Evolutionary conservation across 2,888 invertebrate species (phyloP).

Genomic region (Torymus tubicola): DNA sequence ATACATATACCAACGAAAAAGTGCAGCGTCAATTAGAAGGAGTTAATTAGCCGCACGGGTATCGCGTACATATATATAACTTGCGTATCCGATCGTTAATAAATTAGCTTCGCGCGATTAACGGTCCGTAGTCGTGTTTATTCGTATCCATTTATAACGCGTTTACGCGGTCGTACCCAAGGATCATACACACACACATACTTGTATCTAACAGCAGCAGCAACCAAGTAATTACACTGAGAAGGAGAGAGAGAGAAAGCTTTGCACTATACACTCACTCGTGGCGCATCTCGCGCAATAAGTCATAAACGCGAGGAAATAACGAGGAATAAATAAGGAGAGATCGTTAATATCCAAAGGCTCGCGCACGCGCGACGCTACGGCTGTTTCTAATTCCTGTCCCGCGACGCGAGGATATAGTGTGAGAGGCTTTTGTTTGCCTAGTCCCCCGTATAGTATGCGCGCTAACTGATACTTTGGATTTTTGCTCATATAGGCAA

Average conservation of each 20-base stretch:
- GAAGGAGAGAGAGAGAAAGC: no score
- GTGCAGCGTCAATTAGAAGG: conserved; percentile 21
- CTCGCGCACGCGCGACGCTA: conserved; percentile 54
- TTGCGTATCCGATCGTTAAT: conserved; percentile 64
- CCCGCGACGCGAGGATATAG: conserved; percentile 50
- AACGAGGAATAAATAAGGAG: conserved; percentile 68
- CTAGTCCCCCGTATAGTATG: not conserved
- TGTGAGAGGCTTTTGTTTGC: conserved; percentile 39
- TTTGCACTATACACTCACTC: conserved; percentile 34
- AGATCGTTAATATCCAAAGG: conserved; percentile 63
- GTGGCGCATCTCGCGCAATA: conserved; percentile 50
- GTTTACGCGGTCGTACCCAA: conserved; percentile 25
- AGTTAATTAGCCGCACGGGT: conserved; percentile 29
- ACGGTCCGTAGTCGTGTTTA: conserved; percentile 56
- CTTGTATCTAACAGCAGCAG: conserved; percentile 28
- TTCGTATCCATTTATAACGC: conserved; percentile 65
- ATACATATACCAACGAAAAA: not conserved
- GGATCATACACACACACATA: no score
- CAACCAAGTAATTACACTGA: conserved; percentile 63
- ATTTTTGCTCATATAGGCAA: not conserved
- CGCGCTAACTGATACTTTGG: conserved; percentile 36
- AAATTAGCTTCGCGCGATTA: conserved; percentile 63
- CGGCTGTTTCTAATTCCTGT: conserved; percentile 52
- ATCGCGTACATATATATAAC: conserved; percentile 42
- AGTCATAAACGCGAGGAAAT: conserved; percentile 66